Base-by-base conservation (phyloP, 1,140 invertebrate genomes). In the Anoplophora glabripennis region DNA sequence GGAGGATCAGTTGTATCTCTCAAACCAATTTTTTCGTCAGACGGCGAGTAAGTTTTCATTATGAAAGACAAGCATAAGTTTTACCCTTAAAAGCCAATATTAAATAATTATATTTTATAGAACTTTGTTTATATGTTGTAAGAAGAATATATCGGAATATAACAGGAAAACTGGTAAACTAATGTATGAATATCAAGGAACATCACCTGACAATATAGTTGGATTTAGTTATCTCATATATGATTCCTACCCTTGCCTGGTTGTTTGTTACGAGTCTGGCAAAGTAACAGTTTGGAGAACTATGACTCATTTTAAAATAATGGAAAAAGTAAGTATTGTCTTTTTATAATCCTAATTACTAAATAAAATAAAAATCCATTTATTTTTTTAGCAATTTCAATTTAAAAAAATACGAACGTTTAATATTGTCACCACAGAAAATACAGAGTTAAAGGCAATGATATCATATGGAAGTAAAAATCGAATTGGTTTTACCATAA, bases 1-100 rank as follows among this genome's bases (percentile, higher is more conserved):
- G 85, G 86, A 49, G 85, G 83, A 48, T 84, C 79, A 68, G 79
- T 87, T 61, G 79, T 86, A 15, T 76, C 80, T 65, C 76, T 81
- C 70, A 71, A 77, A 14, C 84, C 85, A 12, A 53, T 86, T 21
- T 87, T 86, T 77, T 84, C 85, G 7, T 64, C 63, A 9, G 79
- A 84, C 73, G 81, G 80, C 75, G 80, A 84, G 85, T 87, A 78
- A 82, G 84, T 80, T 62, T 47, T 62, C 9, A 36, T n/a, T n/a
- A n/a, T n/a, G n/a, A n/a, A n/a, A n/a, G n/a, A n/a, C n/a, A n/a
- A n/a, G n/a, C n/a, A n/a, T n/a, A n/a, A n/a, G n/a, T n/a, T n/a
- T n/a, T n/a, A n/a, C n/a, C n/a, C n/a, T n/a, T n/a, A n/a, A n/a
- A n/a, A n/a, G n/a, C n/a, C n/a, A n/a, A n/a, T n/a, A n/a, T n/a